Conservation (phyloP, 2,888 invertebrate species). For the Electrophaes corylata region DNA sequence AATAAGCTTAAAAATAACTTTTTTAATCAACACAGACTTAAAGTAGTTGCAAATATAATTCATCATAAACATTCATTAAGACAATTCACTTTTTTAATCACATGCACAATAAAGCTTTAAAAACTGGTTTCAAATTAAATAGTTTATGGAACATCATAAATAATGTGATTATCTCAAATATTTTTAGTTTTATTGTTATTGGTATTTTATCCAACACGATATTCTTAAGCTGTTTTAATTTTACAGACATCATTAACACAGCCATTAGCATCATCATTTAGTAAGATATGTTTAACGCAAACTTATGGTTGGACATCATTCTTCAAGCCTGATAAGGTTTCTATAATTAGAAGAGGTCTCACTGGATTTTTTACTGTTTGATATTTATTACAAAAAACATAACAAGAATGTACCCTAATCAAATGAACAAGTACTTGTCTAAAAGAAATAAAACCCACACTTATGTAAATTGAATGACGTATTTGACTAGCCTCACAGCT, state of each 20-base stretch:
- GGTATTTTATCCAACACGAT: constrained; percentile 20
- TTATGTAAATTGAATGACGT: too few species aligned
- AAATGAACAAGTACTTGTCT: not conserved
- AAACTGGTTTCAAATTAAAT: constrained; percentile 7
- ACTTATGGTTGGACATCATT: constrained; percentile 7
- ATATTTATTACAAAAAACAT: not conserved
- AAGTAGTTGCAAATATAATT: not conserved
- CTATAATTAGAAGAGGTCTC: not conserved
- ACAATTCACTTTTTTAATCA: not conserved
- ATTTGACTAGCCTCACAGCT: too few species aligned
- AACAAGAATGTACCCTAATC: not conserved
- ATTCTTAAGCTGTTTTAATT: constrained; percentile 15
- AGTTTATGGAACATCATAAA: not conserved
- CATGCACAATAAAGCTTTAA: not conserved
- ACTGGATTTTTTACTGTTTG: not conserved
- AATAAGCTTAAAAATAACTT: too few species aligned
- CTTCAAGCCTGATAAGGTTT: not conserved
- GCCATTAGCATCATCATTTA: constrained; percentile 21
- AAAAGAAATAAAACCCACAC: not conserved
- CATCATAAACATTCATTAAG: not conserved
- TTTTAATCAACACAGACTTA: not conserved
- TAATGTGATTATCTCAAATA: constrained; percentile 2
- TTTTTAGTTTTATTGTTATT: constrained; percentile 20
- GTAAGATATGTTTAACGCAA: constrained; percentile 3
- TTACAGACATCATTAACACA: constrained; percentile 17